Evolutionary conservation across 2,888 invertebrate genomes (phyloP).

Genomic region (Cremastinae sp.): DNA sequence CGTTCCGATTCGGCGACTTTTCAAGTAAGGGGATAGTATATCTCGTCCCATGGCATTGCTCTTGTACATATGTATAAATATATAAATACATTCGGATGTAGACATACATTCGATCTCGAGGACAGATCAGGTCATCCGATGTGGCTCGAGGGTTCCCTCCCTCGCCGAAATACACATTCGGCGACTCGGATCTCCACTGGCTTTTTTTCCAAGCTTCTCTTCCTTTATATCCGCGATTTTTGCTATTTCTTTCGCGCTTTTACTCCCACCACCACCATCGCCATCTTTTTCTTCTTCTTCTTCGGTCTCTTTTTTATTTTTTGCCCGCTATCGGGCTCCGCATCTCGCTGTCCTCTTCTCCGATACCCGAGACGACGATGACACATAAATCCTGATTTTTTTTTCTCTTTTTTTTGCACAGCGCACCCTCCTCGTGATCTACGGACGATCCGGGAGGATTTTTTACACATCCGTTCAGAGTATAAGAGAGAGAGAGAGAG

Average conservation of each 20-base stretch:
- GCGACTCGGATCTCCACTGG: slow-evolving; percentile 31
- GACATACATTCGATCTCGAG: slow-evolving; percentile 25
- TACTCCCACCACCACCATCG: too few species aligned
- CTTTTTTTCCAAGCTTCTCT: slow-evolving; percentile 43
- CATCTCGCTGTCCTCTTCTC: slow-evolving; percentile 7
- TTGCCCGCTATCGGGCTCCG: slow-evolving; percentile 19
- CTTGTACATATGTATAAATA: slow-evolving; percentile 9
- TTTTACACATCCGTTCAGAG: slow-evolving; percentile 12
- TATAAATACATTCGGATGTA: slow-evolving; percentile 12
- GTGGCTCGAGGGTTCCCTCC: slow-evolving; percentile 31
- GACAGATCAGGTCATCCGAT: slow-evolving; percentile 55
- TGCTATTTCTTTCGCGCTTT: slow-evolving; percentile 45
- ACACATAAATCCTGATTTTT: slow-evolving; percentile 63
- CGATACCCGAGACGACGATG: slow-evolving; percentile 46
- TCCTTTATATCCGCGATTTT: slow-evolving; percentile 50
- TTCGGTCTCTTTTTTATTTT: slow-evolving; percentile 30
- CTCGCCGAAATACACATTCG: slow-evolving; percentile 44
- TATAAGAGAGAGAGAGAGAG: slow-evolving; percentile 17
- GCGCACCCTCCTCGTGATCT: slow-evolving; percentile 32
- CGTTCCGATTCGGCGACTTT: slow-evolving; percentile 56
- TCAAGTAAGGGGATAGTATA: slow-evolving; percentile 49
- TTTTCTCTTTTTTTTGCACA: slow-evolving; percentile 48
- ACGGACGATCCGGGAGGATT: slow-evolving; percentile 21
- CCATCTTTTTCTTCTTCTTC: slow-evolving; percentile 20
- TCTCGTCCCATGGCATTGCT: slow-evolving; percentile 31